Conservation (phyloP, 2,888 invertebrate species). For the Polymixis flavicincta region DNA sequence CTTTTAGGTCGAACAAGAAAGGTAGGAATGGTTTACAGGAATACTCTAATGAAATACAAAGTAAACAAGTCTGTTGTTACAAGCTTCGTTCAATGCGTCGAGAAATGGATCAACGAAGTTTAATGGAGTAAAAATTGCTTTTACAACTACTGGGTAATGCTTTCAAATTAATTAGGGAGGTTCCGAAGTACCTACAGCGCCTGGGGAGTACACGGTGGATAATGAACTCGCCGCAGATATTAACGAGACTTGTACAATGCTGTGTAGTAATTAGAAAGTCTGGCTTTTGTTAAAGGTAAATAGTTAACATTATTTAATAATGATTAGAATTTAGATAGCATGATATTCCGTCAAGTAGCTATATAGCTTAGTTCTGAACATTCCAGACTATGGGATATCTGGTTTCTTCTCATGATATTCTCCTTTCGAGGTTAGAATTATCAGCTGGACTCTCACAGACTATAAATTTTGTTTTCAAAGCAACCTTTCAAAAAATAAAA, state of each 20-base stretch:
- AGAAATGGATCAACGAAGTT: conserved; percentile 18
- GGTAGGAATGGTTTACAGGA: not conserved
- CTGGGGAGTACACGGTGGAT: conserved; percentile 48
- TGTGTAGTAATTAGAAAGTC: conserved; percentile 23
- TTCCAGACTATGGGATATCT: not conserved
- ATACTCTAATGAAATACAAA: conserved; percentile 12
- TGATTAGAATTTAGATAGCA: conserved; percentile 1
- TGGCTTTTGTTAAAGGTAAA: conserved; percentile 8
- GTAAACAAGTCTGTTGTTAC: conserved; percentile 11
- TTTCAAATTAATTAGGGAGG: conserved; percentile 64
- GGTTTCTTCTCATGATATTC: not conserved
- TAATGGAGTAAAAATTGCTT: conserved; percentile 46
- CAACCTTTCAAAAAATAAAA: no score
- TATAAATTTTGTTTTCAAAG: no score
- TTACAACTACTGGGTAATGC: conserved; percentile 54
- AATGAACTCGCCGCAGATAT: conserved; percentile 28
- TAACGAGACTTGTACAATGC: conserved; percentile 21
- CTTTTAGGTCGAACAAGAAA: not conserved
- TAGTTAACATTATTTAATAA: not conserved
- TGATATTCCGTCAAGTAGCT: not conserved
- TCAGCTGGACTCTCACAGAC: not conserved
- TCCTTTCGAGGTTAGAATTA: not conserved
- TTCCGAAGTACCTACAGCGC: conserved; percentile 33
- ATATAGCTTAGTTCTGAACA: not conserved
- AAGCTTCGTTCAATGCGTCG: not conserved